A percentile compares a stretch with the other conserved stretches of the same genome.
Evolutionary conservation across 2,113 vertebrate genomes (phyloP).

Genomic region (Corythoichthys haematopterus): DNA sequence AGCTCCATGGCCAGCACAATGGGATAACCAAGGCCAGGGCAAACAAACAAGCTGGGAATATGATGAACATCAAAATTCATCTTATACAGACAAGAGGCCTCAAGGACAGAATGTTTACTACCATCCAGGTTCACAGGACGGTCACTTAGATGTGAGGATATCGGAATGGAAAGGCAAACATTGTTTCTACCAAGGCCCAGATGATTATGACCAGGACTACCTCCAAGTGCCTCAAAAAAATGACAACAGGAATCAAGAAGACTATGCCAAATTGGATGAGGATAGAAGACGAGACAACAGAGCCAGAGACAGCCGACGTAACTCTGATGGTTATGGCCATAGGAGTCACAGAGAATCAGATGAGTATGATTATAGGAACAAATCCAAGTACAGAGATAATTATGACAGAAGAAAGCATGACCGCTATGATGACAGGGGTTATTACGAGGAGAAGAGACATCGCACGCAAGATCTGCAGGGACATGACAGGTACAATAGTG

Average conservation of each 20-base stretch:
- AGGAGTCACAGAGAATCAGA: conserved; percentile 40
- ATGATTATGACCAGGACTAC: conserved; percentile 48
- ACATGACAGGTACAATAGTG: conserved; percentile 41
- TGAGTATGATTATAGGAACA: conserved; percentile 40
- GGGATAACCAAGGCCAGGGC: conserved; percentile 50
- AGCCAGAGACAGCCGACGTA: conserved; percentile 36
- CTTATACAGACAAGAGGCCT: conserved; percentile 26
- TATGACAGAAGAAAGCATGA: conserved; percentile 42
- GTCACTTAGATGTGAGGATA: conserved; percentile 62
- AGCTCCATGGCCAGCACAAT: conserved; percentile 50
- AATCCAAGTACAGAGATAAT: conserved; percentile 38
- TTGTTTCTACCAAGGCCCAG: conserved; percentile 69
- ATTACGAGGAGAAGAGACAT: conserved; percentile 36
- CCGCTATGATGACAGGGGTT: conserved; percentile 32
- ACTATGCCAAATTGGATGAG: conserved; percentile 35
- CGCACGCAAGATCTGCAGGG: conserved; percentile 34
- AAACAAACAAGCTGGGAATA: conserved; percentile 55
- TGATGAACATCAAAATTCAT: conserved; percentile 49
- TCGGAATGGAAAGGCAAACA: conserved; percentile 63
- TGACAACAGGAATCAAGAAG: conserved; percentile 43
- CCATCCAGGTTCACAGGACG: conserved; percentile 67
- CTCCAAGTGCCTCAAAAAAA: conserved; percentile 39
- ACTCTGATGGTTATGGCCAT: conserved; percentile 32
- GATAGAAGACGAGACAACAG: conserved; percentile 46
- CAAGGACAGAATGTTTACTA: conserved; percentile 58